Evolutionary conservation across 2,113 vertebrate genomes (phyloP).

Genomic region (Crypturellus undulatus): DNA sequence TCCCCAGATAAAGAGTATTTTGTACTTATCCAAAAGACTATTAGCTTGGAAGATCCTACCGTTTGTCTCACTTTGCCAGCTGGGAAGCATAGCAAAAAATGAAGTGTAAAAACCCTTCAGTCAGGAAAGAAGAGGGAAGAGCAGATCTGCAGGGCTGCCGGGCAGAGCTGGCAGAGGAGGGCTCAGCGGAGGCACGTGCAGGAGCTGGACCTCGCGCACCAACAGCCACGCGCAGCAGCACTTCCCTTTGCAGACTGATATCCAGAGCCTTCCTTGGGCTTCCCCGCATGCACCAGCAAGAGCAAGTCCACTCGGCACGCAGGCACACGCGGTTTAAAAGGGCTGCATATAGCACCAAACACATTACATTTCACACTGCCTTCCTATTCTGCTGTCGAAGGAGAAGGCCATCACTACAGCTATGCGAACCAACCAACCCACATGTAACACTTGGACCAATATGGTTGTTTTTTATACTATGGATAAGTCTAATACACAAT

Average conservation of each 20-base stretch:
- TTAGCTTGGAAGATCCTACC: neutral
- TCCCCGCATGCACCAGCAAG: neutral
- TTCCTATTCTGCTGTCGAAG: neutral
- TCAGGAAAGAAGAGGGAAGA: neutral
- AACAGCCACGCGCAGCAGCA: fast-evolving
- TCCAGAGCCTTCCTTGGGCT: neutral
- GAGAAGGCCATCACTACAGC: neutral
- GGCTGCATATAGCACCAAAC: fast-evolving
- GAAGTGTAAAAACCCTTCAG: neutral
- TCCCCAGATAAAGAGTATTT: neutral
- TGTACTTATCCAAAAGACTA: neutral
- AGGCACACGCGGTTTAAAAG: neutral
- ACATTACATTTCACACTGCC: neutral
- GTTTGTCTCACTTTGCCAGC: neutral
- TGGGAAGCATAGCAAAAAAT: neutral
- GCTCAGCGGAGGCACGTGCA: neutral
- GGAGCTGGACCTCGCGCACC: neutral
- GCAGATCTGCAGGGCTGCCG: neutral
- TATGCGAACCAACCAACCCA: neutral
- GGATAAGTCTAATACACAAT: neutral
- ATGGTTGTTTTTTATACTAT: neutral
- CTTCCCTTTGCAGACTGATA: neutral
- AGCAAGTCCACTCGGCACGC: neutral
- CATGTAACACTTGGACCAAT: neutral
- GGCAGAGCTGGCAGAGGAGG: neutral